Percentiles rank a stretch among this genome's conserved stretches.
These are phyloP conservation scores for Acipenser oxyrinchus DNA, from an alignment of 2,797 vertebrate genomes.

Conservation along the genomic window DNA sequence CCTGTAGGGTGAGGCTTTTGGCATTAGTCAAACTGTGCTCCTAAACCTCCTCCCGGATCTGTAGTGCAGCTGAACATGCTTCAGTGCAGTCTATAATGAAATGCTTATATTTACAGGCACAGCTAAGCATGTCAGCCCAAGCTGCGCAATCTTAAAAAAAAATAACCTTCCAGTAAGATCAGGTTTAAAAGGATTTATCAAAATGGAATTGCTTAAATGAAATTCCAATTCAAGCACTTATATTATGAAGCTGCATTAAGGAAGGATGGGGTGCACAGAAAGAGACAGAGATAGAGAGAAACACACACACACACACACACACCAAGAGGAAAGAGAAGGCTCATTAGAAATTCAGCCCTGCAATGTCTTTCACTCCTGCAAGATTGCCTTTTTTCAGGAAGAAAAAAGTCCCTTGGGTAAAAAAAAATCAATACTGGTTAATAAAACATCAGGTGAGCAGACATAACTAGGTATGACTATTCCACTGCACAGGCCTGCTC, in stretches of 20 bases:
- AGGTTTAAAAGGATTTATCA: constrained; percentile 96
- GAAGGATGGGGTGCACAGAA: constrained; percentile 53
- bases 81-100: constrained; percentile 97
- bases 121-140: constrained; percentile 91
- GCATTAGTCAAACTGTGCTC: constrained; percentile 62
- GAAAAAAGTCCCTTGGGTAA: constrained; percentile 65
- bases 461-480: constrained; percentile 92
- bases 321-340: constrained; percentile 41
- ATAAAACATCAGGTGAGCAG: constrained; percentile 97
- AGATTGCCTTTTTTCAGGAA: constrained; percentile 69
- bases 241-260: constrained; percentile 86
- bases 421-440: constrained; percentile 95
- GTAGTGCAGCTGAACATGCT: constrained; percentile 76
- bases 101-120: constrained; percentile 98
- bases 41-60: constrained; percentile 60
- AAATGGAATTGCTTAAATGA: constrained; percentile 94
- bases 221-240: constrained; percentile 91
- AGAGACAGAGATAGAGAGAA: constrained; percentile 31
- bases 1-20: constrained; percentile 39
- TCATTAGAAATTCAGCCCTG: constrained; percentile 75
- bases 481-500: constrained; percentile 74
- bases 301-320: constrained; percentile 33
- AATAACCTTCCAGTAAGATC: constrained; percentile 86
- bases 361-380: constrained; percentile 70
- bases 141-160: constrained; percentile 80